phyloP scores from a whole-genome alignment of 2,888 invertebrate genomes.

The Tryphoninae sp. region DNA sequence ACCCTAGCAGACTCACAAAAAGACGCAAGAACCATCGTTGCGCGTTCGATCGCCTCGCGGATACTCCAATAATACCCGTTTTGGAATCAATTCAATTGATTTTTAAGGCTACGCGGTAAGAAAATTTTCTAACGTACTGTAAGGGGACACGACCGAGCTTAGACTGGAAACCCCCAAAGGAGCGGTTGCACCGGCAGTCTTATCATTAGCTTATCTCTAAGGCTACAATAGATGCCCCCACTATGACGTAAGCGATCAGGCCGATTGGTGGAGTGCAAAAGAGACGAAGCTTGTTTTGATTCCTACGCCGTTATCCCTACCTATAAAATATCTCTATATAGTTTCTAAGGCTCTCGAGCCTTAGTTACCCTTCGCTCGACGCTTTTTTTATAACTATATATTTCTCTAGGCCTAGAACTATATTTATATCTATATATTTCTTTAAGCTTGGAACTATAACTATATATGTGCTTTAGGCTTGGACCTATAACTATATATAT shows the following conservation, averaged over 20 bases:
- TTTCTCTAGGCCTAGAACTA: too few species aligned
- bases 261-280: not conserved
- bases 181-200: conserved; percentile 56
- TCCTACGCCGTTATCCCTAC: not conserved
- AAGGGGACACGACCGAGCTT: conserved; percentile 2
- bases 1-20: conserved; percentile 13
- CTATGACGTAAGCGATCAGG: not conserved
- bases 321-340: too few species aligned
- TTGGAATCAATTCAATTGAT: conserved; percentile 49
- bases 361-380: too few species aligned
- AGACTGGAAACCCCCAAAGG: conserved; percentile 55
- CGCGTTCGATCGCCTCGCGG: conserved; percentile 41
- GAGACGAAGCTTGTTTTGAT: not conserved
- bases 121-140: conserved; percentile 39
- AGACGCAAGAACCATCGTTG: conserved; percentile 45
- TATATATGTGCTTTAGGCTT: too few species aligned
- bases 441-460: too few species aligned
- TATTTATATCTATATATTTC: too few species aligned
- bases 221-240: conserved; percentile 8
- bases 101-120: conserved; percentile 42
- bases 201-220: conserved; percentile 55
- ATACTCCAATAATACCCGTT: conserved; percentile 40
- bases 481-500: too few species aligned
- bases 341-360: too few species aligned
- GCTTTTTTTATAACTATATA: too few species aligned